Base-by-base conservation (phyloP, 2,888 invertebrate species). In the Serrognathus titanus region DNA sequence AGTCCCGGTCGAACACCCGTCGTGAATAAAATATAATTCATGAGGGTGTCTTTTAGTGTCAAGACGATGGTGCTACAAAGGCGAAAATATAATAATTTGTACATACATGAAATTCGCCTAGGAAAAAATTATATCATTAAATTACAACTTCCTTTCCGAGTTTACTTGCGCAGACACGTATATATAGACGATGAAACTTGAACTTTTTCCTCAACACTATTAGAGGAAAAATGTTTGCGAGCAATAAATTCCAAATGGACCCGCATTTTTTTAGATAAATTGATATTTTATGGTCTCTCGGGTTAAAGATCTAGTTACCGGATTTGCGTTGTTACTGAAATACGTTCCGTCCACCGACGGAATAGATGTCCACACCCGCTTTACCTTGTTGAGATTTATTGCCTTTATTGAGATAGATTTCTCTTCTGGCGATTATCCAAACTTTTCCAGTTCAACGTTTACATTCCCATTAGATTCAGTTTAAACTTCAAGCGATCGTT, bases 281-380 rank as follows among this genome's bases (percentile, higher is more conserved):
- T 72, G 71, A 73, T 73, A 72, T 72, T 73, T 74, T 72, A 72
- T 69, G 69, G 68, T 66, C 68, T 64, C 66, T 55, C 58, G 66
- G 70, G 66, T 66, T 68, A 69, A 67, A 71, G 72, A 71, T 71
- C 69, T 71, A 69, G 67, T 65, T 61, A 65, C 67, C 59, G 67
- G 67, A 69, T 71, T 70, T 70, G 64, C 65, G 67, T 63, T 60
- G 65, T 66, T 63, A 20, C 62, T 63, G 65, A 64, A 65, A 57
- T 68, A 66, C 63, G 55, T 53, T 57, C 57, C 54, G 62, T 64
- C 66, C 63, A 62, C 62, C 60, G 67, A 60, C 64, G 55, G 57
- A 43, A 43, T 43, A 20, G 43, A 10, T 43, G 43, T 43, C 57
- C 39, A 13, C 39, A 37, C 38, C 38, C 48, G 31, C 13, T 11